Evolutionary conservation across 2,888 invertebrate genomes (phyloP).

Genomic region (Lobophora halterata): DNA sequence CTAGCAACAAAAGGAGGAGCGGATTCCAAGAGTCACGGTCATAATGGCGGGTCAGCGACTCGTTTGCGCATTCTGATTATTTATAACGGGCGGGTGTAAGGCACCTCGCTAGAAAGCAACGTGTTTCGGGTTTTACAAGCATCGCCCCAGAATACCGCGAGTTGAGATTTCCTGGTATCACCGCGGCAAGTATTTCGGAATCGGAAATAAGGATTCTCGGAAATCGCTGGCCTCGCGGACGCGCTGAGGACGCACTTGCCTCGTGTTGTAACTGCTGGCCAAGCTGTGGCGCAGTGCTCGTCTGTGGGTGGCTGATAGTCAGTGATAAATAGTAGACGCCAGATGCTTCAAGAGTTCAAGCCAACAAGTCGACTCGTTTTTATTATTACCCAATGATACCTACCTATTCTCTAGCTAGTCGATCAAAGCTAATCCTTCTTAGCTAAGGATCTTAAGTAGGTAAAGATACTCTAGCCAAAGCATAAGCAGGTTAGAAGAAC

Average conservation of each 20-base stretch:
- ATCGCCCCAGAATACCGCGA: constrained; percentile 73
- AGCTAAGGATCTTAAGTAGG: too few relatives aligned
- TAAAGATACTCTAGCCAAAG: too few relatives aligned
- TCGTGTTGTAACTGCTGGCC: constrained; percentile 16
- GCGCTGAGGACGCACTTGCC: constrained; percentile 46
- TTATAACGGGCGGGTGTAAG: constrained; percentile 68
- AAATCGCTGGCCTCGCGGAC: constrained; percentile 65
- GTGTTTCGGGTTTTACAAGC: constrained; percentile 71
- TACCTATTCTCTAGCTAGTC: too few relatives aligned
- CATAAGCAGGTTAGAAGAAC: too few relatives aligned
- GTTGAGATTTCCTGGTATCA: constrained; percentile 71
- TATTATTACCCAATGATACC: too few relatives aligned
- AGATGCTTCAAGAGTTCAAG: too few relatives aligned
- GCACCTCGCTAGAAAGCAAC: constrained; percentile 66
- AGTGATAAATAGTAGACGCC: too few relatives aligned
- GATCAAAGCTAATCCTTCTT: too few relatives aligned
- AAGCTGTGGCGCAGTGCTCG: constrained; percentile 1
- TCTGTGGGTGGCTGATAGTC: too few relatives aligned
- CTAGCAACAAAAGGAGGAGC: constrained; percentile 22
- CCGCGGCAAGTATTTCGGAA: constrained; percentile 71
- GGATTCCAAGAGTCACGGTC: constrained; percentile 39
- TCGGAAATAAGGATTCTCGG: constrained; percentile 76
- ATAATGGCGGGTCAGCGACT: constrained; percentile 65
- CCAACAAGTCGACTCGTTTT: too few relatives aligned
- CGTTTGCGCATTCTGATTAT: constrained; percentile 67